Percentiles rank a stretch among this genome's conserved stretches.
These are phyloP conservation scores for Meteorus colon DNA, from an alignment of 2,888 invertebrate species.

Conservation along the genomic window DNA sequence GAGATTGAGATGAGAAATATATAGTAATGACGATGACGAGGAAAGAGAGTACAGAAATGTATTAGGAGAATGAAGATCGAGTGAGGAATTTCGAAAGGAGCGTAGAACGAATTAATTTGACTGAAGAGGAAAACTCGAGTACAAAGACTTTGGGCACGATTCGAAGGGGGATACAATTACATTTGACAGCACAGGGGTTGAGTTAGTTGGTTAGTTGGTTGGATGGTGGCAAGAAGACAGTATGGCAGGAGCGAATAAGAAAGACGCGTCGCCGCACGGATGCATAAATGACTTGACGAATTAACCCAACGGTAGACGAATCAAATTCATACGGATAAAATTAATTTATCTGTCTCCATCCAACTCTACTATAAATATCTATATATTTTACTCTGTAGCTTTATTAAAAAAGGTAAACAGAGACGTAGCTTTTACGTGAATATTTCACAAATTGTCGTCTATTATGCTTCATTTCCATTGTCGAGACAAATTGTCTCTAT, in stretches of 20 bases:
- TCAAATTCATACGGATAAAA: slow-evolving; percentile 43
- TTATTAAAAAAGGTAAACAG: background rate
- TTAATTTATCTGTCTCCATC: slow-evolving; percentile 38
- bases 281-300: slow-evolving; percentile 31
- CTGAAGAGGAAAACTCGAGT: slow-evolving; percentile 54
- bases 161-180: slow-evolving; percentile 29
- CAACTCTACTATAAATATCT: slow-evolving; percentile 1
- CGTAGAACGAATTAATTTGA: slow-evolving; percentile 58
- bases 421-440: background rate
- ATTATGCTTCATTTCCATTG: background rate
- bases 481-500: background rate
- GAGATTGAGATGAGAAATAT: background rate
- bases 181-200: background rate
- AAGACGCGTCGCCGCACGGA: slow-evolving; percentile 25
- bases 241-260: background rate
- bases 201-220: slow-evolving; percentile 2
- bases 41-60: slow-evolving; percentile 31
- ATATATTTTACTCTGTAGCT: background rate
- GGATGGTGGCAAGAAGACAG: background rate
- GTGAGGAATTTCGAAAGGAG: slow-evolving; percentile 48
- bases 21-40: background rate
- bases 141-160: slow-evolving; percentile 50
- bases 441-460: background rate
- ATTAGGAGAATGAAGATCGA: slow-evolving; percentile 11
- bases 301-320: slow-evolving; percentile 33